Conservation (phyloP, 2,888 invertebrate genomes). For the Hyles lineata region DNA sequence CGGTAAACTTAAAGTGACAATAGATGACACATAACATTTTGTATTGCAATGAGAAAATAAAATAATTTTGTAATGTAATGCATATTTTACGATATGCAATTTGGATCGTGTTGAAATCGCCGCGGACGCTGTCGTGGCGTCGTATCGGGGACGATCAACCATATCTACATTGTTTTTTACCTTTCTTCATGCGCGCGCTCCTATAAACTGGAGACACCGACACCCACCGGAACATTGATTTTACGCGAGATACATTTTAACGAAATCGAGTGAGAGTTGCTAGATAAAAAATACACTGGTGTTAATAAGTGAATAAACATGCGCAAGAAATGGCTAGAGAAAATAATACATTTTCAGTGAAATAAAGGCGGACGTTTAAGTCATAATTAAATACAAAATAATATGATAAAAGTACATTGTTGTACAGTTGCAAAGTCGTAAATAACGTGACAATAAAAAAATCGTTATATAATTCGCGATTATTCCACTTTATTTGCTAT, state of each 20-base stretch:
- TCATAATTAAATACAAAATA: background rate
- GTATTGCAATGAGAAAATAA: constrained; percentile 4
- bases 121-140: background rate
- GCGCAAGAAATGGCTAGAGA: background rate
- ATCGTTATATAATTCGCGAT: background rate
- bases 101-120: background rate
- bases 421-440: background rate
- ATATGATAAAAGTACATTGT: background rate
- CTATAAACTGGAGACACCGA: constrained; percentile 27
- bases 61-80: constrained; percentile 4
- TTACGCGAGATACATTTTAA: constrained; percentile 57
- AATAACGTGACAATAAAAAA: background rate
- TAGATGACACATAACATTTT: constrained; percentile 32
- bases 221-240: constrained; percentile 53
- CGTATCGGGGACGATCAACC: background rate
- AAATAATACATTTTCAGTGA: background rate
- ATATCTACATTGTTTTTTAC: background rate
- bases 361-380: too few relatives aligned
- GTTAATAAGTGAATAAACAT: background rate
- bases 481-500: background rate
- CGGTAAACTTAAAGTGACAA: constrained; percentile 44
- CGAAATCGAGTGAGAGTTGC: constrained; percentile 34
- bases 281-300: constrained; percentile 31
- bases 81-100: background rate
- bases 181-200: background rate